Evolutionary conservation across 2,888 invertebrate species (phyloP).

Genomic region (Pterobdella sp.): DNA sequence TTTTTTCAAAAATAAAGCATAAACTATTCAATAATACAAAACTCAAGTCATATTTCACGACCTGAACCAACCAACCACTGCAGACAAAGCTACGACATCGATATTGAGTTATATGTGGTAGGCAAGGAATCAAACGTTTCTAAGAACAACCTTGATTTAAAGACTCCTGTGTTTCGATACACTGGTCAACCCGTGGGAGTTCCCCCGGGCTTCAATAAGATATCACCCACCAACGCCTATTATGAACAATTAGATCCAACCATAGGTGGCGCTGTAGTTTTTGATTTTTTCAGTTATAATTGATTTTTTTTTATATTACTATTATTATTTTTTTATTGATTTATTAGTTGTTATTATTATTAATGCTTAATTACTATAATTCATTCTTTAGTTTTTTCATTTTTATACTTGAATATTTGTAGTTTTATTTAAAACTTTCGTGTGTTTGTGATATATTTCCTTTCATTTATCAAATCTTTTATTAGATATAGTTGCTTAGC

Average conservation of each 20-base stretch:
- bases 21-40: not conserved
- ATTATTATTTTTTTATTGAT: not conserved
- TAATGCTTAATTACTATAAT: not conserved
- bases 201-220: slow-evolving; percentile 80
- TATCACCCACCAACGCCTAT: slow-evolving; percentile 75
- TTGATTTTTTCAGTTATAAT: not conserved
- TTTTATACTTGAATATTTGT: not conserved
- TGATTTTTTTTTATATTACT: not conserved
- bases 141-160: slow-evolving; percentile 87
- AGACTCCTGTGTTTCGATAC: slow-evolving; percentile 74
- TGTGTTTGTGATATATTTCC: too few relatives aligned
- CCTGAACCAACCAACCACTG: slow-evolving; percentile 16
- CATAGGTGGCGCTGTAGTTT: not conserved
- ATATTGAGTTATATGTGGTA: slow-evolving; percentile 82
- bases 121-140: slow-evolving; percentile 69
- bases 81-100: slow-evolving; percentile 95
- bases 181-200: slow-evolving; percentile 63
- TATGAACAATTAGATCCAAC: slow-evolving; percentile 40
- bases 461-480: too few relatives aligned
- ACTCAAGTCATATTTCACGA: too few relatives aligned
- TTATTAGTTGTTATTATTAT: not conserved
- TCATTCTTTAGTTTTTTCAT: not conserved
- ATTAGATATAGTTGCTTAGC: too few relatives aligned
- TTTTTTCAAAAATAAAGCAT: not conserved
- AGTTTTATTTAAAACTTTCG: too few relatives aligned